These are phyloP conservation scores for Desmophyllum pertusum DNA, from an alignment of 92 coral and sea anemone species.

Conservation along the genomic window DNA sequence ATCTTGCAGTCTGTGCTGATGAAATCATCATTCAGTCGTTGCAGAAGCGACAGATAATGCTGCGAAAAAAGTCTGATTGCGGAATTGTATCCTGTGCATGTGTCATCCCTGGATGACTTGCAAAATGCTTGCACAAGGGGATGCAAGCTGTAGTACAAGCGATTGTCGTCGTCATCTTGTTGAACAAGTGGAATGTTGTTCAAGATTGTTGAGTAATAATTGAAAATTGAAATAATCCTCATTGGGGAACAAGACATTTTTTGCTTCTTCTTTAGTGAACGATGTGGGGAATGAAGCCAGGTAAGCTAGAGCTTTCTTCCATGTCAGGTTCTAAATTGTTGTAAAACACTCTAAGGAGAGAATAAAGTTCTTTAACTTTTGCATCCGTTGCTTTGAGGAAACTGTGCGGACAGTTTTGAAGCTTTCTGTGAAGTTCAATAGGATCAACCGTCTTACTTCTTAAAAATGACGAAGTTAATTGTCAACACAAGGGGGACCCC, in stretches of 20 bases:
- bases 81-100: slow-evolving; percentile 36
- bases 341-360: slow-evolving; percentile 52
- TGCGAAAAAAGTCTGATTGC: slow-evolving; percentile 62
- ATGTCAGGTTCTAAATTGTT: slow-evolving; percentile 47
- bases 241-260: slow-evolving; percentile 42
- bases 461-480: slow-evolving; percentile 64
- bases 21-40: slow-evolving; percentile 55
- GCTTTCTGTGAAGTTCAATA: slow-evolving; percentile 23
- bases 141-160: slow-evolving; percentile 66
- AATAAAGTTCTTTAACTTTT: not conserved
- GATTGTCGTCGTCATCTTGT: slow-evolving; percentile 33
- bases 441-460: slow-evolving; percentile 18
- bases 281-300: slow-evolving; percentile 71
- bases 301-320: slow-evolving; percentile 41
- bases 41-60: slow-evolving; percentile 47
- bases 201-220: slow-evolving; percentile 9
- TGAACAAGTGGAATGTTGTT: slow-evolving; percentile 62
- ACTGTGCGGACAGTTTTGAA: slow-evolving; percentile 20
- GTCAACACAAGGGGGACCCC: slow-evolving; percentile 74
- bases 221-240: slow-evolving; percentile 17
- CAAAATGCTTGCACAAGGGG: slow-evolving; percentile 73
- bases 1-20: slow-evolving; percentile 58
- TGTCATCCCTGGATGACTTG: slow-evolving; percentile 41
- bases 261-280: slow-evolving; percentile 59
- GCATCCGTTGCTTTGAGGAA: slow-evolving; percentile 18